A percentile compares a stretch with the other conserved stretches of the same genome.
Evolutionary conservation across 2,888 invertebrate species (phyloP).

Genomic region (Leptopterna dolabrata): DNA sequence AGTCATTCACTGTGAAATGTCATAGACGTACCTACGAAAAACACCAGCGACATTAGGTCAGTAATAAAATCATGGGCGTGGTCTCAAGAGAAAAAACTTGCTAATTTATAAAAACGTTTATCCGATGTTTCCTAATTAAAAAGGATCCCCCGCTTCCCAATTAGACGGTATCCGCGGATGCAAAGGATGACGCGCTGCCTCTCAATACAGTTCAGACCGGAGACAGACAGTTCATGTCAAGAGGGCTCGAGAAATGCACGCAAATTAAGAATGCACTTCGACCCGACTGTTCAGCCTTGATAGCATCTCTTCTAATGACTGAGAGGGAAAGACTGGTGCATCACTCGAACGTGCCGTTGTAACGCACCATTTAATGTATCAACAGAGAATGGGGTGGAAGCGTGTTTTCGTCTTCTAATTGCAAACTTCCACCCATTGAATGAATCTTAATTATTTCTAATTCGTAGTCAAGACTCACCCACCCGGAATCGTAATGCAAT

Average conservation of each 20-base stretch:
- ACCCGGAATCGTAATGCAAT: slow-evolving; percentile 43
- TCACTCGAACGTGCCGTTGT: slow-evolving; percentile 52
- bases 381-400: slow-evolving; percentile 54
- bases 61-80: too few relatives aligned
- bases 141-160: neutral
- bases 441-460: slow-evolving; percentile 56
- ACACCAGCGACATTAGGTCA: too few relatives aligned
- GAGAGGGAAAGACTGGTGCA: slow-evolving; percentile 39
- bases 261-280: slow-evolving; percentile 36
- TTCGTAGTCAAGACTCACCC: slow-evolving; percentile 48
- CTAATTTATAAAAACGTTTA: too few relatives aligned
- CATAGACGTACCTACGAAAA: too few relatives aligned
- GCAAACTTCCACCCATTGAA: slow-evolving; percentile 55
- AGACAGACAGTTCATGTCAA: slow-evolving; percentile 25
- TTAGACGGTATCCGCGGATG: neutral
- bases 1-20: too few relatives aligned
- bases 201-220: neutral
- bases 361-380: slow-evolving; percentile 54
- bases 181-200: neutral
- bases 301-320: slow-evolving; percentile 28
- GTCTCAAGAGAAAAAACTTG: too few relatives aligned
- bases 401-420: slow-evolving; percentile 51
- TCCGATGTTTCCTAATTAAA: neutral
- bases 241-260: slow-evolving; percentile 20
- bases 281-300: slow-evolving; percentile 38